Conservation (phyloP, 2,113 vertebrate species). For the Ictalurus punctatus region DNA sequence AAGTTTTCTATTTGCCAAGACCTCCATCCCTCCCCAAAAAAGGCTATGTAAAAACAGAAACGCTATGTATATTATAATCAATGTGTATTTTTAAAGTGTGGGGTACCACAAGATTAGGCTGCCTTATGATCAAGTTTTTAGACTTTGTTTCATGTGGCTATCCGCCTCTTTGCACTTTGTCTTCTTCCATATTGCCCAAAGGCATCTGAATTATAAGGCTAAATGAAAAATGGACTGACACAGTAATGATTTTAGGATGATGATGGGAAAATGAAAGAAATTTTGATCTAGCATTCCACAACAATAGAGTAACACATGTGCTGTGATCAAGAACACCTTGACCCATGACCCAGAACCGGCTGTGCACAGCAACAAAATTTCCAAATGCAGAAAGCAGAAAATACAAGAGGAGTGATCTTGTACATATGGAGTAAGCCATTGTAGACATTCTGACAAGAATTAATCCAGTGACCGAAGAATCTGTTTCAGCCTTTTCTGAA, state of each 20-base stretch:
- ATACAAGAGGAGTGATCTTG: slow-evolving; percentile 40
- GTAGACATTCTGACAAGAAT: slow-evolving; percentile 46
- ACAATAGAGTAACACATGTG: slow-evolving; percentile 27
- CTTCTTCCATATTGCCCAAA: neutral
- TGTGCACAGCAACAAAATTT: slow-evolving; percentile 28
- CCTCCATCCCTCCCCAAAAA: slow-evolving; percentile 58
- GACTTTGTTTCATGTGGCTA: slow-evolving; percentile 29
- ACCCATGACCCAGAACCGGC: slow-evolving; percentile 39
- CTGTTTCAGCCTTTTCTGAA: slow-evolving; percentile 40
- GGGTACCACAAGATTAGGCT: slow-evolving; percentile 20
- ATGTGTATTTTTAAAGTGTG: slow-evolving; percentile 2
- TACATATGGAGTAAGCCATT: slow-evolving; percentile 42
- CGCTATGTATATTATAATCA: neutral
- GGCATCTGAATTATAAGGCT: neutral
- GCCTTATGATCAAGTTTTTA: slow-evolving; percentile 17
- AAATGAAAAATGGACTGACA: slow-evolving; percentile 34
- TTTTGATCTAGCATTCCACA: slow-evolving; percentile 34
- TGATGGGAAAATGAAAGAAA: slow-evolving; percentile 31
- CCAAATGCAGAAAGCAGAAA: slow-evolving; percentile 26
- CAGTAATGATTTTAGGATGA: slow-evolving; percentile 21
- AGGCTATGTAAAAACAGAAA: slow-evolving; percentile 41
- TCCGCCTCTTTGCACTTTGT: neutral
- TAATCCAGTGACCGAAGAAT: slow-evolving; percentile 46
- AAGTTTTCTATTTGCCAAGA: slow-evolving; percentile 70
- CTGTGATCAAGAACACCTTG: slow-evolving; percentile 20